These are phyloP conservation scores for Melanotaenia maccullochi DNA, from an alignment of 2,797 vertebrate genomes.

Conservation along the genomic window DNA sequence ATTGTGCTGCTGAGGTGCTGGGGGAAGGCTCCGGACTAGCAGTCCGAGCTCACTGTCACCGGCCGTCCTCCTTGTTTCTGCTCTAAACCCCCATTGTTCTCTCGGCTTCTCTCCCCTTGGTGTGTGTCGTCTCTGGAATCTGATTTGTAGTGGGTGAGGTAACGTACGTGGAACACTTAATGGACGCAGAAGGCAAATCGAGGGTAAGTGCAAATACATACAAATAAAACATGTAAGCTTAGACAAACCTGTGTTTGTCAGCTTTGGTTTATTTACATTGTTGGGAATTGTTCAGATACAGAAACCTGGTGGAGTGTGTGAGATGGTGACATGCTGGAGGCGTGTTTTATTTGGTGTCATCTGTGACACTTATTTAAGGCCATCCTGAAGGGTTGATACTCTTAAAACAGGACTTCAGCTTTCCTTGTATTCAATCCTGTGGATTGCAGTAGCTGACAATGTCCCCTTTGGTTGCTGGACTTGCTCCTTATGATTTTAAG, in stretches of 20 bases:
- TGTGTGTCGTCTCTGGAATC: slow-evolving; percentile 99
- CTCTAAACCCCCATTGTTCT: slow-evolving; percentile 99
- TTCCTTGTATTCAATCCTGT: slow-evolving; percentile 78
- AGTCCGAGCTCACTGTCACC: slow-evolving; percentile 93
- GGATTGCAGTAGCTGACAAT: slow-evolving; percentile 71
- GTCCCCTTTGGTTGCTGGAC: slow-evolving; percentile 73
- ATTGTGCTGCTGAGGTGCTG: slow-evolving; percentile 88
- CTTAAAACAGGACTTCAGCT: slow-evolving; percentile 74
- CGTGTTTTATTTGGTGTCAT: slow-evolving; percentile 78
- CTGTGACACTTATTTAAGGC: slow-evolving; percentile 79
- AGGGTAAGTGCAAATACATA: slow-evolving; percentile 97
- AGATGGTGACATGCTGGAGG: slow-evolving; percentile 83
- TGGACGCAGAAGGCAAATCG: slow-evolving; percentile 99
- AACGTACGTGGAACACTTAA: slow-evolving; percentile 99
- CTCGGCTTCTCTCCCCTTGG: slow-evolving; percentile 99
- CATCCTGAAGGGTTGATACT: slow-evolving; percentile 76
- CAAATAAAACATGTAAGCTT: slow-evolving; percentile 74
- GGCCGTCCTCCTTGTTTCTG: slow-evolving; percentile 92
- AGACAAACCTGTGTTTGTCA: slow-evolving; percentile 86
- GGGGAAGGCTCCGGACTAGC: slow-evolving; percentile 91
- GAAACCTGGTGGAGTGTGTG: slow-evolving; percentile 76
- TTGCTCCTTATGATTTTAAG: slow-evolving; percentile 71
- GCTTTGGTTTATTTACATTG: slow-evolving; percentile 80
- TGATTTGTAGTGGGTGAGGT: slow-evolving; percentile 99
- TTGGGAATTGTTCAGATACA: slow-evolving; percentile 75